Evolutionary conservation across 1,140 invertebrate genomes (phyloP), one percentile per base, ranked within the genome.

Genomic region (Charaxes varanes): DNA sequence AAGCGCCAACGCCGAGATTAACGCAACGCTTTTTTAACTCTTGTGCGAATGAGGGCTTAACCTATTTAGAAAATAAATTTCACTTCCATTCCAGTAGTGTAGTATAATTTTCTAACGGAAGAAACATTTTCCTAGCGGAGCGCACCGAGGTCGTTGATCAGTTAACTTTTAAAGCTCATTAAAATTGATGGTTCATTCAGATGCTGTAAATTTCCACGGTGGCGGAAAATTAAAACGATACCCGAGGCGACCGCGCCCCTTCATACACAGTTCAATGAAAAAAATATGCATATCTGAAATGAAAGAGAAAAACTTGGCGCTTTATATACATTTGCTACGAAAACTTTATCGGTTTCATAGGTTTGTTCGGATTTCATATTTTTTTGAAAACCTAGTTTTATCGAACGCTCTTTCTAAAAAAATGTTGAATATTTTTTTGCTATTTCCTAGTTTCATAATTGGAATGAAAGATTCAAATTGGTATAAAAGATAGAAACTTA

Each of bases 111-210:
- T 44, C 40, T 46, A 48, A 49, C 42, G 55, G 45, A 54, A 58
- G 47, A 53, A 48, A 53, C 40, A 53, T 49, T 51, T 51, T 56
- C 47, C 47, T 48, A 38, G 23, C 36, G 32, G 35, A 33, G 51
- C 47, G 32, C 33, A 58, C 18, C 17, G 41, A 50, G 55, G 43
- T 40, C 41, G 61, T 62, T 68, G 64, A 77, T 77, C 74, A 71
- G 71, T 77, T 74, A 74, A 79, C 66, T 82, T 79, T 80, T 76
- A 70, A 74, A 76, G 69, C 76, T 80, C 76, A 83, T 83, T 83
- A 83, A 83, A 83, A 77, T 77, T 77, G 76, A 83, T 73, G 74
- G 67, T 69, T 77, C 74, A 73, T 76, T 78, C 65, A 49, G 53
- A 64, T 62, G 59, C 67, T 74, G 67, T 78, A 79, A 68, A 79